phyloP scores from a whole-genome alignment of 1,140 invertebrate species.

The Drosophila bifasciata region DNA sequence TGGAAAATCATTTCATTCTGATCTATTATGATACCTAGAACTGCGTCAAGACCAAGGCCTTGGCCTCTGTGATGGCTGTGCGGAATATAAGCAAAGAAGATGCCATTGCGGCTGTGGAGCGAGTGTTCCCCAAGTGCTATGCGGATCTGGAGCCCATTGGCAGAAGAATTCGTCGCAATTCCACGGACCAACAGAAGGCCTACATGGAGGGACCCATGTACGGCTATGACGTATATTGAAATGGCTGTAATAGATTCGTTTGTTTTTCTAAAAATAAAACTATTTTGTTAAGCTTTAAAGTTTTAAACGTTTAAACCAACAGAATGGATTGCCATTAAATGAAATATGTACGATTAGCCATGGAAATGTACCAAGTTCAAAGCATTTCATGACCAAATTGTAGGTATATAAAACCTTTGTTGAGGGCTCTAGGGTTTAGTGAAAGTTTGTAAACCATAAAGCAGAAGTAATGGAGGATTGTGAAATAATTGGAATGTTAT shows the following conservation, averaged over 20 bases:
- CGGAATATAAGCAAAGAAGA: slow-evolving; percentile 89
- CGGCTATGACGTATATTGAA: slow-evolving; percentile 89
- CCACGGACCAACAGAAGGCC: slow-evolving; percentile 90
- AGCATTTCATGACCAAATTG: slow-evolving; percentile 4
- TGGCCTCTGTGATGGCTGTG: slow-evolving; percentile 92
- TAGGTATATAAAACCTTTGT: slow-evolving; percentile 32
- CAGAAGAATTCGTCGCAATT: slow-evolving; percentile 91
- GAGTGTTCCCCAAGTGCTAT: slow-evolving; percentile 96
- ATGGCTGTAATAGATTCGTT: slow-evolving; percentile 8
- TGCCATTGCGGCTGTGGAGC: slow-evolving; percentile 91
- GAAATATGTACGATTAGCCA: slow-evolving; percentile 49
- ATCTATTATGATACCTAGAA: slow-evolving; percentile 85
- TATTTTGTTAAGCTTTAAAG: slow-evolving; percentile 37
- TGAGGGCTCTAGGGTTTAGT: slow-evolving; percentile 15
- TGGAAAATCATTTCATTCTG: background rate
- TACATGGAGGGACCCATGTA: slow-evolving; percentile 91
- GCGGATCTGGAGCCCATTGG: slow-evolving; percentile 97
- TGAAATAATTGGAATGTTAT: slow-evolving; percentile 63
- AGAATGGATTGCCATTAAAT: slow-evolving; percentile 48
- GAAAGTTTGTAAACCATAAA: slow-evolving; percentile 5
- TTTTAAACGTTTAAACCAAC: slow-evolving; percentile 17
- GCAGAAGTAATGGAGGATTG: slow-evolving; percentile 62
- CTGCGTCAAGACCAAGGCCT: slow-evolving; percentile 95
- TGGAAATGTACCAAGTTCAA: slow-evolving; percentile 52
- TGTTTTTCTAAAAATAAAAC: slow-evolving; percentile 48